Percentiles rank a stretch among this genome's conserved stretches.
Conservation (phyloP, 2,888 invertebrate species). For the Exephanes ischioxanthus region DNA sequence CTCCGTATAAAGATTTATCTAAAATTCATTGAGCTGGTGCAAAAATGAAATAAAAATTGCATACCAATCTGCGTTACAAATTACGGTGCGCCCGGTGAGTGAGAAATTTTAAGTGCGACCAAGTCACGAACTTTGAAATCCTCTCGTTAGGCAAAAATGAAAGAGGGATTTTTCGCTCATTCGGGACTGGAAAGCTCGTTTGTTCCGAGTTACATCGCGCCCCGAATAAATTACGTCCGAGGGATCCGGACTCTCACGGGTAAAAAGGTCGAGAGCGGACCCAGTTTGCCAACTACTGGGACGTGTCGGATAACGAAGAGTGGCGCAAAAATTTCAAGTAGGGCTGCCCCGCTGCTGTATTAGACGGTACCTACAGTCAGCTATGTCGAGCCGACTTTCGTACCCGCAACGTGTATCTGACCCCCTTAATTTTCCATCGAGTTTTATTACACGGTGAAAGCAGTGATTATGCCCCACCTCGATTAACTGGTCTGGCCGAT, state of each 20-base stretch:
- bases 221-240: constrained; percentile 41
- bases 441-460: background rate
- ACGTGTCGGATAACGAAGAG: constrained; percentile 29
- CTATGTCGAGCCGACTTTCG: background rate
- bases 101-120: background rate
- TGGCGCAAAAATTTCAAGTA: constrained; percentile 30
- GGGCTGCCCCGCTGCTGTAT: no score
- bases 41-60: background rate
- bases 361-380: no score
- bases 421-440: background rate
- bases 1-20: background rate
- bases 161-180: constrained; percentile 14
- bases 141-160: constrained; percentile 29
- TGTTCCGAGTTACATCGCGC: constrained; percentile 27
- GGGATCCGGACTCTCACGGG: background rate
- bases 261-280: constrained; percentile 6
- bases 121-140: constrained; percentile 39
- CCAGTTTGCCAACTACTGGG: background rate
- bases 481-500: no score
- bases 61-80: constrained; percentile 1
- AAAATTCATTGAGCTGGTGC: background rate
- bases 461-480: no score
- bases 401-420: background rate
- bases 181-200: constrained; percentile 31
- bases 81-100: background rate